Evolutionary conservation across 2,888 invertebrate species (phyloP).

Genomic region (Drosophila parthenogenetica): DNA sequence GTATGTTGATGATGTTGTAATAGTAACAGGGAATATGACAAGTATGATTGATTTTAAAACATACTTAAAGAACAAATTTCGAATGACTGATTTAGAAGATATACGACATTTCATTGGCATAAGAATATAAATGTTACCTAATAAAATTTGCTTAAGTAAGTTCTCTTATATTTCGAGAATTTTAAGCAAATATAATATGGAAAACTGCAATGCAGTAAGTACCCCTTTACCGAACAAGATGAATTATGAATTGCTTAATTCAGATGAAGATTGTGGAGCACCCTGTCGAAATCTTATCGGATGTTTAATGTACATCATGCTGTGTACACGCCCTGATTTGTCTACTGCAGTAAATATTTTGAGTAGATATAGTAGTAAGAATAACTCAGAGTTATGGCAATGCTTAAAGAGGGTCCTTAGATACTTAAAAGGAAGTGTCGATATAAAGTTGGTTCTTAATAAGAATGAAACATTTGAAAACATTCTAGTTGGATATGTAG

Average conservation of each 20-base stretch:
- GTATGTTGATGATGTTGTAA: no score
- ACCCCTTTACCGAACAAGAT: no score
- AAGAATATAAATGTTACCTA: not conserved
- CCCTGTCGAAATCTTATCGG: not conserved
- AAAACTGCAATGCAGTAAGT: no score
- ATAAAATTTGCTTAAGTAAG: no score
- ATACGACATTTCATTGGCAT: not conserved
- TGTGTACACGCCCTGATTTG: slow-evolving; percentile 1
- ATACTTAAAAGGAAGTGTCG: not conserved
- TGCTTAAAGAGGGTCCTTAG: not conserved
- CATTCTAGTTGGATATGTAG: not conserved
- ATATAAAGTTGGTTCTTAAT: not conserved
- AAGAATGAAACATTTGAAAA: slow-evolving; percentile 7
- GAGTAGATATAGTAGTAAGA: not conserved
- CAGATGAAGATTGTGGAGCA: no score
- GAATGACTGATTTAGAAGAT: not conserved
- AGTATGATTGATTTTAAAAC: not conserved
- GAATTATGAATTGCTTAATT: no score
- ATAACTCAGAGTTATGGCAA: slow-evolving; percentile 2
- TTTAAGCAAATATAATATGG: no score
- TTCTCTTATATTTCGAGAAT: no score
- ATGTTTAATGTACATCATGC: not conserved
- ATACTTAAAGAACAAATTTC: not conserved
- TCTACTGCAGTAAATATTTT: not conserved
- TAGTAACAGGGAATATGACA: no score